Base-by-base conservation (phyloP, 1,140 invertebrate species). In the Drosophila sechellia region DNA sequence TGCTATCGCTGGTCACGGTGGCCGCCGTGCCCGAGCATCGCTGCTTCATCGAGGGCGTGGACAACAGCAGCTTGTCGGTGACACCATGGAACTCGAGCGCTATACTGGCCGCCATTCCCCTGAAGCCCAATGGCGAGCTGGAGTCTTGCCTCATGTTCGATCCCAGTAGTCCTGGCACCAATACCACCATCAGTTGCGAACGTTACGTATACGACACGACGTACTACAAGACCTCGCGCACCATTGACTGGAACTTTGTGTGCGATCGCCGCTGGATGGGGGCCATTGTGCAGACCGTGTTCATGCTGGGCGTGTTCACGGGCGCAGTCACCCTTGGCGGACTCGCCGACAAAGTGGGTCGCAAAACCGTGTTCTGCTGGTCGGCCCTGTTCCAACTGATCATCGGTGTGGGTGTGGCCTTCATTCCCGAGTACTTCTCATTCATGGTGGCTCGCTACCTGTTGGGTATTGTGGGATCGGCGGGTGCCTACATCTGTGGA, bases 251-350 rank as follows among this genome's bases (percentile, higher is more conserved):
- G 96, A 93, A 97, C 81, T 94, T 98, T 37, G 96, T 98, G 0
- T 98, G 98, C 90, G 94, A 96, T 53, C 92, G 93, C 57, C 93
- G 96, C 61, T 98, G 96, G 96, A 95, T 96, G 94, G 95, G 96
- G 3, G 95, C 97, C 1, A 91, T 96, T 12, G 95, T 96, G 0
- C 97, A 98, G 87, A 96, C 94, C 1, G 90, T 94, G 6, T 98
- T 97, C 90, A 98, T 98, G 97, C 93, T 97, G 60, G 98, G 98
- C n/a, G 96, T 97, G 10, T 96, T 98, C 50, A 93, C 95, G 5
- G 97, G 97, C 4, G 96, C 97, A 5, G 94, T 98, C 1, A 94
- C 95, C 0, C 93, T 98, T n/a, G 97, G 97, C 8, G 95, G 95
- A 15, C 91, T 98, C 77, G 96, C 97, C 0, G 98, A 99, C 87